Conservation (phyloP, 2,888 invertebrate species). For the Priocnemis perturbator region DNA sequence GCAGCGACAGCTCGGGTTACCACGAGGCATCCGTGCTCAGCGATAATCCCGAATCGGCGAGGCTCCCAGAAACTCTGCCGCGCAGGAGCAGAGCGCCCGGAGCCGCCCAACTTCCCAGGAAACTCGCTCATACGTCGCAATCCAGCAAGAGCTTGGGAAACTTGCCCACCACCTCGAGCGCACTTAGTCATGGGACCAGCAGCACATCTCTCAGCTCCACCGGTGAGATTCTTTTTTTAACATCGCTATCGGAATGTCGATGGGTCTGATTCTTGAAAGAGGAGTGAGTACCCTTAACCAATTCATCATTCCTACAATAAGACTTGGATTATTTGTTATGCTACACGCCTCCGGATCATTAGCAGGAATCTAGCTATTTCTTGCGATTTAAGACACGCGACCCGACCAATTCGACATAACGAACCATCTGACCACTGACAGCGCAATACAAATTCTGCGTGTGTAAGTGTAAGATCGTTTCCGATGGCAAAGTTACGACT, state of each 20-base stretch:
- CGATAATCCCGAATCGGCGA: slow-evolving; percentile 77
- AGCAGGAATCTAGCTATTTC: too few relatives aligned
- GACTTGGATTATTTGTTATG: too few relatives aligned
- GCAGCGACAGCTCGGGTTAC: slow-evolving; percentile 85
- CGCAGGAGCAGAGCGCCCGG: slow-evolving; percentile 69
- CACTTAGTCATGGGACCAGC: slow-evolving; percentile 61
- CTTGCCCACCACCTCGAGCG: slow-evolving; percentile 60
- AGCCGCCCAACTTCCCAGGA: slow-evolving; percentile 63
- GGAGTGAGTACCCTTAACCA: too few relatives aligned
- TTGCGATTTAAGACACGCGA: too few relatives aligned
- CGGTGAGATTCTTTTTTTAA: slow-evolving; percentile 54
- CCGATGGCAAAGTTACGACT: too few relatives aligned
- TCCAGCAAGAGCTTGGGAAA: slow-evolving; percentile 72
- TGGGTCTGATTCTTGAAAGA: neutral
- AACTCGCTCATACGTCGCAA: slow-evolving; percentile 68
- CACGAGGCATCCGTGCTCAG: slow-evolving; percentile 83
- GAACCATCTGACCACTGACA: too few relatives aligned
- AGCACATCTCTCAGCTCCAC: slow-evolving; percentile 71
- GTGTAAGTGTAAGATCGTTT: too few relatives aligned
- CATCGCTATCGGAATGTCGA: slow-evolving; percentile 18
- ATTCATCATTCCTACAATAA: too few relatives aligned
- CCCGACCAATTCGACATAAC: too few relatives aligned
- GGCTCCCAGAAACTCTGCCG: slow-evolving; percentile 72
- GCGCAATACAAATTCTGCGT: too few relatives aligned
- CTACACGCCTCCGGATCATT: too few relatives aligned